Conservation (phyloP, 2,888 invertebrate genomes). For the Sipha maydis region DNA sequence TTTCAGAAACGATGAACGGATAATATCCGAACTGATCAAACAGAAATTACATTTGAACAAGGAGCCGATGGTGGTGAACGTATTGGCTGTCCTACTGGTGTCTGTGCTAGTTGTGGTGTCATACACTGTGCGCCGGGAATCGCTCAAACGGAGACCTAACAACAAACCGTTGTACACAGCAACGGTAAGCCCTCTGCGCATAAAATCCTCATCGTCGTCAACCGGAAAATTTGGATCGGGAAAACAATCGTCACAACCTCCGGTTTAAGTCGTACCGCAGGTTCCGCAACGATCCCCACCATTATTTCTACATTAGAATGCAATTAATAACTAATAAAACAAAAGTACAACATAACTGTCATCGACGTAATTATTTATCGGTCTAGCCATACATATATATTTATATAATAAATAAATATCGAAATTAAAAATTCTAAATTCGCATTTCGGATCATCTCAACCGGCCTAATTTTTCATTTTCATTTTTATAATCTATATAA, state of each 20-base stretch:
- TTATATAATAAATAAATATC: neutral
- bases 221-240: conserved; percentile 53
- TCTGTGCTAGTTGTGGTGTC: conserved; percentile 27
- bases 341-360: conserved; percentile 43
- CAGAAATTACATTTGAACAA: conserved; percentile 40
- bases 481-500: neutral
- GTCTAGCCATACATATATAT: neutral
- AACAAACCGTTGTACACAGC: conserved; percentile 36
- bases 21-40: conserved; percentile 30
- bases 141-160: conserved; percentile 36
- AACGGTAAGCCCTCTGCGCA: conserved; percentile 43
- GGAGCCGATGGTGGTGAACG: conserved; percentile 47
- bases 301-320: conserved; percentile 13
- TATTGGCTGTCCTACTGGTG: conserved; percentile 25
- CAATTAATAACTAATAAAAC: conserved; percentile 28
- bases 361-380: neutral
- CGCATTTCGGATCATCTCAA: neutral
- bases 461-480: conserved; percentile 4
- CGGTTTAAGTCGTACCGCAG: conserved; percentile 17
- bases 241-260: conserved; percentile 40
- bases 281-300: neutral
- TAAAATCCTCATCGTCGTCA: conserved; percentile 46
- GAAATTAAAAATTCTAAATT: conserved; percentile 28
- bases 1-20: conserved; percentile 11
- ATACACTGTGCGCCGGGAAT: conserved; percentile 47